A percentile compares a stretch with the other conserved stretches of the same genome.
These are phyloP conservation scores for Argyrosomus japonicus DNA, from an alignment of 2,113 vertebrate genomes.

Conservation along the genomic window DNA sequence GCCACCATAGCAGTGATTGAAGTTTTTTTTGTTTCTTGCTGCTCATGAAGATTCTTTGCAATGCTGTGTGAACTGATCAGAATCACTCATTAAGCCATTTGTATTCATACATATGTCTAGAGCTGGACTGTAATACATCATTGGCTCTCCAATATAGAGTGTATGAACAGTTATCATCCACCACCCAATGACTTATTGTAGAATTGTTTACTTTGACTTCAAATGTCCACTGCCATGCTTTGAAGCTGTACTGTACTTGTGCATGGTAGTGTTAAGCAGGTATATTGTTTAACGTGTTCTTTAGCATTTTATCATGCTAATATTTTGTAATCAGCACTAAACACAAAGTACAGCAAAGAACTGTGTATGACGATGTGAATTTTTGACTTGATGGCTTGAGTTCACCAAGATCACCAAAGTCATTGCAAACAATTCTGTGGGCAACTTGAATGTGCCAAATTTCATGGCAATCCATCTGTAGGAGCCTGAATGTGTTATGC, in stretches of 20 bases:
- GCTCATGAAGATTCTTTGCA: not conserved
- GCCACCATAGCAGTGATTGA: slow-evolving; percentile 2
- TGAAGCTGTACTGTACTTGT: not conserved
- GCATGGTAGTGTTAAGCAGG: not conserved
- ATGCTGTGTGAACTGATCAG: not conserved
- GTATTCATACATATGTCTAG: not conserved
- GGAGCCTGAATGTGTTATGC: too few relatives aligned
- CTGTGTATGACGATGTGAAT: too few relatives aligned
- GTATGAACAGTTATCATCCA: not conserved
- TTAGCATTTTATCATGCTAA: not conserved
- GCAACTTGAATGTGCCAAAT: too few relatives aligned
- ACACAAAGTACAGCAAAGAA: not conserved
- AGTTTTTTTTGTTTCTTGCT: slow-evolving; percentile 5
- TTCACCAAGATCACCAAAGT: too few relatives aligned
- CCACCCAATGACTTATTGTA: not conserved
- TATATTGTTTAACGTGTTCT: not conserved
- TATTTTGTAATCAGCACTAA: not conserved
- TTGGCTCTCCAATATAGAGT: not conserved
- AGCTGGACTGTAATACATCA: not conserved
- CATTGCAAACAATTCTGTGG: too few relatives aligned
- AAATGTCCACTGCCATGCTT: not conserved
- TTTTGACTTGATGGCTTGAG: too few relatives aligned
- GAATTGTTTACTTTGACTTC: not conserved
- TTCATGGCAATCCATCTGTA: too few relatives aligned
- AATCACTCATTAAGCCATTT: not conserved